A percentile compares a stretch with the other conserved stretches of the same genome.
phyloP scores from a whole-genome alignment of 2,888 invertebrate species.

The Hyposoter dolosus region DNA sequence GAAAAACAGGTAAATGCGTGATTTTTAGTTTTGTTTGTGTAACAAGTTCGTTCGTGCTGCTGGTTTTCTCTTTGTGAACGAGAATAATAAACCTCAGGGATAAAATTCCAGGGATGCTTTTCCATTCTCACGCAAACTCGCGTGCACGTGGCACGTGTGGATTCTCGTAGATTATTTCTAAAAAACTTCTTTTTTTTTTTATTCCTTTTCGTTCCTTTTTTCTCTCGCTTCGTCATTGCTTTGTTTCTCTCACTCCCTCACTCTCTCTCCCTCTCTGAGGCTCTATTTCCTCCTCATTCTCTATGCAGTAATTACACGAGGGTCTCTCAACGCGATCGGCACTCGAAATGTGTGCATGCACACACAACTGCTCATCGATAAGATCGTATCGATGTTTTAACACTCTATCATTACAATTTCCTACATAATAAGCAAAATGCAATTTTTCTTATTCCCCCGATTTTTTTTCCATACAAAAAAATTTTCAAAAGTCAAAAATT shows the following conservation, averaged over 20 bases:
- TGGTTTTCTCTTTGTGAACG: neutral
- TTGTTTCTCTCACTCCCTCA: slow-evolving; percentile 15
- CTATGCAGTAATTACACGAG: slow-evolving; percentile 7
- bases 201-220: too few relatives aligned
- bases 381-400: slow-evolving; percentile 3
- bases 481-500: too few relatives aligned
- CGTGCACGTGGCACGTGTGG: slow-evolving; percentile 42
- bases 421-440: neutral
- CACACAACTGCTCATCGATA: slow-evolving; percentile 2
- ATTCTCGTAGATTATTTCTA: slow-evolving; percentile 19
- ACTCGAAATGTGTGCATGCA: slow-evolving; percentile 10
- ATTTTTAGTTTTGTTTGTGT: neutral
- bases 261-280: neutral
- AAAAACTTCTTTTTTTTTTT: slow-evolving; percentile 23
- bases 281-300: neutral
- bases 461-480: neutral
- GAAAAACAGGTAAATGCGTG: neutral
- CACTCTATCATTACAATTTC: neutral
- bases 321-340: neutral
- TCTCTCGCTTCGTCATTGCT: slow-evolving; percentile 16
- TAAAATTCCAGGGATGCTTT: slow-evolving; percentile 29
- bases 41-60: neutral
- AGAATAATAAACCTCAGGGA: neutral
- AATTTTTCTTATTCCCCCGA: neutral
- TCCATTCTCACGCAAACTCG: slow-evolving; percentile 52